Base-by-base conservation (phyloP, 2,113 vertebrate species). In the Diglossa brunneiventris region DNA sequence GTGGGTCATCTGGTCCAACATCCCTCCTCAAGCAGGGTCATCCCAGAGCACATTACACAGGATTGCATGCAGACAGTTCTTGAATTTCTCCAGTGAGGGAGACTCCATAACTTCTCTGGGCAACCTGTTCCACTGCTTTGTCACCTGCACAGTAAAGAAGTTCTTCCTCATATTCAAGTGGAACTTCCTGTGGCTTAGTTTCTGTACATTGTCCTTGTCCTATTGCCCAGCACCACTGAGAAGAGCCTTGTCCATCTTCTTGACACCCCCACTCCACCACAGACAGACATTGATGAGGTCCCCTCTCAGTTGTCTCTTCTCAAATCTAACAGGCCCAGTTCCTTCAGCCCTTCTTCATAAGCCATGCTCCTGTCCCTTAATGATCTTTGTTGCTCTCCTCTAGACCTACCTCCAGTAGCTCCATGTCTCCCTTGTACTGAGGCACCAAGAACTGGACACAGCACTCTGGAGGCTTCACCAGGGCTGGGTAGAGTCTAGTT, bases 111-210 rank as follows among this genome's bases (percentile, higher is more conserved):
- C 23, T 10, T 46, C 52, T 52, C 68, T 44, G 31, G 10, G 11
- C 22, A 67, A 28, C 2, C 37, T 30, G 69, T 67, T 74, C 11
- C 28, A 26, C 13, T 52, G 39, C 13, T 28, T 6, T 2, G 27
- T 44, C 37, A 52, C 5, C 11, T 0, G 0, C 15, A n/a, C 9
- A n/a, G 13, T 67, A 52, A 59, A 59, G 22, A 58, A 46, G 7
- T 11, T 58, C 53, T 67, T 67, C 53, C 33, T 74, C 33, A 39
- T 46, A 10, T 59, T 39, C 28, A 30, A 12, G 28, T 21, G 44
- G 44, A 89, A 39, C 6, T 52, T 74, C 33, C 61, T 30, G 18
- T 37, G 13, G 33, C 46, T 67, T 61, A n/a, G 27, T 61, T 82
- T 82, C 61, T 75, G 46, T 11, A 19, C 13, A 12, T 26, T 53